Conservation (phyloP, 2,797 vertebrate species). For the Gymnothorax reevesii region DNA sequence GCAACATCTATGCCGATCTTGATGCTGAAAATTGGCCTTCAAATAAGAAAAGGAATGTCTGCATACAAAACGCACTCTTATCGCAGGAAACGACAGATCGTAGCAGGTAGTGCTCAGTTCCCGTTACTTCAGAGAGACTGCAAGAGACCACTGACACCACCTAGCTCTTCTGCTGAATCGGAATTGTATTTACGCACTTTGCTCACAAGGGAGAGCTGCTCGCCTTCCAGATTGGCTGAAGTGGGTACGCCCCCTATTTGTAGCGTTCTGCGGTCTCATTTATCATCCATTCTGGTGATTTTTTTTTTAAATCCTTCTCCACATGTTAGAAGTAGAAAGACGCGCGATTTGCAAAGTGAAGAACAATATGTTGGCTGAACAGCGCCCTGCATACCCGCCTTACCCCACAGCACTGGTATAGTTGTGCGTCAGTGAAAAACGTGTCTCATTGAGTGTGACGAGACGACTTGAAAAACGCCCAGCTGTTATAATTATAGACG, state of each 20-base stretch:
- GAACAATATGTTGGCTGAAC: neutral
- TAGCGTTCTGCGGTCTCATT: neutral
- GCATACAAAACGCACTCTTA: neutral
- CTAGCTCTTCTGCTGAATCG: neutral
- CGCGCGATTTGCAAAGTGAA: neutral
- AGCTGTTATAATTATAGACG: slow-evolving; percentile 47
- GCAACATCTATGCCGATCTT: neutral
- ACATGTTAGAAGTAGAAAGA: neutral
- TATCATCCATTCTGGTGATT: neutral
- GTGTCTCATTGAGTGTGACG: slow-evolving; percentile 10
- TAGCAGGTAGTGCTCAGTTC: neutral
- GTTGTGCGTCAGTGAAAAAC: neutral
- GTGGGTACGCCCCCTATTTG: neutral
- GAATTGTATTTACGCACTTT: slow-evolving; percentile 18
- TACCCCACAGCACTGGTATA: neutral
- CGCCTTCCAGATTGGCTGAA: slow-evolving; percentile 4
- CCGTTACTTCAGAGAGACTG: neutral
- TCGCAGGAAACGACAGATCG: neutral
- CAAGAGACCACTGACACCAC: neutral
- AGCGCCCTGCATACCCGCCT: neutral
- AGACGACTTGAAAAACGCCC: slow-evolving; percentile 3
- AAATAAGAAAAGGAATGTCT: neutral
- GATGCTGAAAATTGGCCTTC: neutral
- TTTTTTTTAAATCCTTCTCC: neutral
- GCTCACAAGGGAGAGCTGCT: slow-evolving; percentile 55